Evolutionary conservation across 1,140 invertebrate species (phyloP), one percentile per base, ranked within the genome.

Genomic region (Lucilia cuprina): DNA sequence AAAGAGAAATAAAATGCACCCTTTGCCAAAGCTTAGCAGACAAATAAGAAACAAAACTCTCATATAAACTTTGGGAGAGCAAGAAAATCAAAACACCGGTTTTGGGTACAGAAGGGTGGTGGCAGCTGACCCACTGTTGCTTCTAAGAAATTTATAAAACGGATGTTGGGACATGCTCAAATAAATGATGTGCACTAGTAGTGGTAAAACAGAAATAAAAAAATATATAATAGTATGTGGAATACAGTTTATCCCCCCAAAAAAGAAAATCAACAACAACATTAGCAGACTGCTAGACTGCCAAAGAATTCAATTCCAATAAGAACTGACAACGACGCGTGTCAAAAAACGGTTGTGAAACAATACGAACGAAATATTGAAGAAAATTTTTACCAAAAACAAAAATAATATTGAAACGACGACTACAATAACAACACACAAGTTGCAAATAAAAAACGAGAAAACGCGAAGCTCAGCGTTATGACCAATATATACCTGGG

Each of bases 401-500:
- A 49, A 49, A 34, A 80, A 80, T 19, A 49, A 12, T 5, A 10
- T 4, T 14, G 17, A 80, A 21, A 80, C 34, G 75, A 78, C 19
- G 74, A 75, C 41, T 41, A 41, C 41, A 41, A 41, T 12, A 55
- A 55, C 50, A n/a, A 55, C 12, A 55, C 41, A 41, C 41, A 41
- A 12, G 12, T 19, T n/a, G 74, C 25, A 34, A 75, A 78, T 70
- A 78, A 17, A 47, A 78, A 80, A 80, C 77, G 77, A 80, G n/a
- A 80, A 80, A 80, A 49, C 77, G 77, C 77, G 77, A 80, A 80
- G 77, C 77, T 80, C 77, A 80, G 77, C 77, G n/a, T 50, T 80
- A 49, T 80, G 77, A 80, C 77, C 77, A 80, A 80, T 80, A 80
- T 80, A 84, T 65, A 84, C 83, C 83, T 85, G 86, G 41, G 83